phyloP scores from a whole-genome alignment of 1,140 invertebrate species.

The Apis laboriosa region DNA sequence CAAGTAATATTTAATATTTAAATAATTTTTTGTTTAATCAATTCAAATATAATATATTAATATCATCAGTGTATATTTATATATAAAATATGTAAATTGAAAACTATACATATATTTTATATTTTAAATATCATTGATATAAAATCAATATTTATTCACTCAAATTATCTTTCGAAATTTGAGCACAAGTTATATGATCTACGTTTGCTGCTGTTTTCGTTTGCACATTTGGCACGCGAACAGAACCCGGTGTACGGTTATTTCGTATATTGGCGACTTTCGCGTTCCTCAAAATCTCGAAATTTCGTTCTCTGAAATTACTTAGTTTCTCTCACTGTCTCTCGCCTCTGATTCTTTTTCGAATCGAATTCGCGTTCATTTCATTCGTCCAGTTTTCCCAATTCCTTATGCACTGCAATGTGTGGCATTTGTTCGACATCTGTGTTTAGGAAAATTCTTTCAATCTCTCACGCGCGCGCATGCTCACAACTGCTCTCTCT shows the following conservation, averaged over 20 bases:
- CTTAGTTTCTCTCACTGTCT: not conserved
- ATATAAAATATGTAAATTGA: too few species aligned
- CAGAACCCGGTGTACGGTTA: constrained; percentile 26
- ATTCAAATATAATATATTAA: too few species aligned
- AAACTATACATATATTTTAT: not conserved
- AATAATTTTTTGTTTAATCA: too few species aligned
- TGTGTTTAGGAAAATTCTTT: constrained; percentile 73
- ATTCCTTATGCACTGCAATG: not conserved
- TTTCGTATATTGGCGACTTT: constrained; percentile 43
- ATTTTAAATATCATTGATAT: not conserved
- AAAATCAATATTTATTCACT: not conserved
- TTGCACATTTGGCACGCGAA: constrained; percentile 48
- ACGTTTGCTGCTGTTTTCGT: constrained; percentile 50
- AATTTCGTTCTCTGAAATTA: constrained; percentile 56
- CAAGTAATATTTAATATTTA: too few species aligned
- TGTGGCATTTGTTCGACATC: constrained; percentile 74
- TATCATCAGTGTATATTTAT: not conserved
- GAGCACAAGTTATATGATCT: not conserved
- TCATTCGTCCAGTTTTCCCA: constrained; percentile 12
- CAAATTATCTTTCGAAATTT: not conserved
- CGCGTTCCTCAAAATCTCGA: constrained; percentile 58
- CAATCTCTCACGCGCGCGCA: not conserved
- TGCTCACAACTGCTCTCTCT: constrained; percentile 16
- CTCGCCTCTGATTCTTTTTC: constrained; percentile 10
- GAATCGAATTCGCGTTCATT: constrained; percentile 2